Evolutionary conservation across 2,888 invertebrate species (phyloP), one percentile per base, ranked within the genome.

Genomic region (Ichneumoninae sp.): DNA sequence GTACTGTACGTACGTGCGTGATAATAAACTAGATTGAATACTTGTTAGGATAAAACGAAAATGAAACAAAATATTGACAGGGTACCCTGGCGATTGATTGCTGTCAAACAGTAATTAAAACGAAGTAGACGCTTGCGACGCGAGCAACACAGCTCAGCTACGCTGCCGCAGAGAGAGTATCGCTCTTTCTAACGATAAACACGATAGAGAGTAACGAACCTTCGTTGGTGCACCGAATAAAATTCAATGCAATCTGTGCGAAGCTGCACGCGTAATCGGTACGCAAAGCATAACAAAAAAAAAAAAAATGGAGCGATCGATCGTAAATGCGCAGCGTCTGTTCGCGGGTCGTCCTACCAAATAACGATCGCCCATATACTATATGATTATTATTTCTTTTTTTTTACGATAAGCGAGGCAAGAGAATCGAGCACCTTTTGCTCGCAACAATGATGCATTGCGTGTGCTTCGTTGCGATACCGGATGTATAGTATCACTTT

Each of bases 401-500:
- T 54, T 54, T 81, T 85, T 84, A 66, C 62, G 62, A 26, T 33
- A 44, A 62, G 54, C 70, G 47, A 77, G 57, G 65, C 66, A 19
- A 19, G 33, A 68, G 60, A 60, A 8, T 60, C 76, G 72, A 44
- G 72, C 83, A 80, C 52, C 44, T 74, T 72, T 77, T 72, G 80
- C 65, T 47, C 72, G 69, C 80, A 33, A 66, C 62, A 69, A 40
- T 19, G 40, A 71, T 26, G 60, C 54, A 30, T 60, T 19, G 44
- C 54, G 69, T 75, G 86, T 85, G 87, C 87, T 89, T 87, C 83
- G 85, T 87, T 86, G 84, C 83, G 83, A 86, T 82, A 86, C 68
- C 86, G 82, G 87, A 76, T 91, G 88, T 90, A 91, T 89, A 89
- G 85, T 88, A 88, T 86, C 82, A 87, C 83, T 86, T 82, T 75